These are phyloP conservation scores for Heliconius himera DNA, from an alignment of 1,140 invertebrate genomes.

Conservation along the genomic window DNA sequence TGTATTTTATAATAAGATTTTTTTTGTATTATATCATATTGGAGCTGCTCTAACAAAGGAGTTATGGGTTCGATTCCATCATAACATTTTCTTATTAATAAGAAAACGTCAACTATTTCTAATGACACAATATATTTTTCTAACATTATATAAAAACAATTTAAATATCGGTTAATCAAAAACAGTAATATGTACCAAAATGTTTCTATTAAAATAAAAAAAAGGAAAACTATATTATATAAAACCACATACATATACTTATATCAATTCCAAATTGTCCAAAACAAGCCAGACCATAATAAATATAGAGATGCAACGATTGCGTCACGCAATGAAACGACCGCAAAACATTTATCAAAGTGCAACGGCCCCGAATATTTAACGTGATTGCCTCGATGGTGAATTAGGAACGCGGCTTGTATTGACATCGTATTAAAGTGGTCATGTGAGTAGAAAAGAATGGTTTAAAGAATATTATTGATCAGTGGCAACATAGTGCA, in stretches of 20 bases:
- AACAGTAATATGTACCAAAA: too few relatives aligned
- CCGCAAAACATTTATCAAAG: conserved; percentile 64
- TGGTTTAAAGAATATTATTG: neutral
- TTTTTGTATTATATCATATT: too few relatives aligned
- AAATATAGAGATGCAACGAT: conserved; percentile 17
- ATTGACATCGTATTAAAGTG: conserved; percentile 5
- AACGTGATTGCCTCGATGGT: conserved; percentile 51
- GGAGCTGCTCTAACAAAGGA: too few relatives aligned
- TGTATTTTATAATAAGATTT: too few relatives aligned
- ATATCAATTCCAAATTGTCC: neutral
- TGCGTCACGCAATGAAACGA: conserved; percentile 46
- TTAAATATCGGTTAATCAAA: too few relatives aligned
- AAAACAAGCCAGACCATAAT: neutral
- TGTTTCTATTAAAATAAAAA: too few relatives aligned
- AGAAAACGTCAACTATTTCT: too few relatives aligned
- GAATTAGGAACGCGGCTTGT: conserved; percentile 46
- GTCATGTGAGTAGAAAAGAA: neutral
- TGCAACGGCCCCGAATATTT: conserved; percentile 50
- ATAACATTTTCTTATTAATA: too few relatives aligned
- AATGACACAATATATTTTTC: too few relatives aligned
- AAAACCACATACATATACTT: neutral
- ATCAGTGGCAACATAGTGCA: neutral
- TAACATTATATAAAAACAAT: too few relatives aligned
- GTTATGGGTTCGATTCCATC: too few relatives aligned
- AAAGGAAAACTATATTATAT: too few relatives aligned